These are phyloP conservation scores for Pristionchus exspectatus DNA, from an alignment of 2,888 invertebrate genomes.

Conservation along the genomic window DNA sequence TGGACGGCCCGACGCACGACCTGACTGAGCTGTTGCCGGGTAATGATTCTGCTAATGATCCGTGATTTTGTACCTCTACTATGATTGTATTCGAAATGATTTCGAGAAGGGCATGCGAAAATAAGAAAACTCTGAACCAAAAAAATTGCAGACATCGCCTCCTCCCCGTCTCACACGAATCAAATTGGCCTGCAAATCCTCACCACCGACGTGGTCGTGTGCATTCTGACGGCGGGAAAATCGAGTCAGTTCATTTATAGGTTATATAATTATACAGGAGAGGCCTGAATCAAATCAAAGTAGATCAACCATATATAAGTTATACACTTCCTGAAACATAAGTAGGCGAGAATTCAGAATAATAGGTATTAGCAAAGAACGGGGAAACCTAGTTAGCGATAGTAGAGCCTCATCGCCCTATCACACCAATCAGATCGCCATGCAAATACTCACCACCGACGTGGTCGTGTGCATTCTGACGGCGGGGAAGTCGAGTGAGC, in stretches of 20 bases:
- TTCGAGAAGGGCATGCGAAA: too few relatives aligned
- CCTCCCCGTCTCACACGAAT: slow-evolving; percentile 1
- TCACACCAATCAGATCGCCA: not conserved
- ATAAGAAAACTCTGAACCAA: not conserved
- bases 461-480: too few relatives aligned
- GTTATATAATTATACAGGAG: too few relatives aligned
- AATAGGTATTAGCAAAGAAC: too few relatives aligned
- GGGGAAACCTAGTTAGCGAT: too few relatives aligned
- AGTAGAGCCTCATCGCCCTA: too few relatives aligned
- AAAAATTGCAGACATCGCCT: slow-evolving; percentile 32
- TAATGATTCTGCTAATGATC: not conserved
- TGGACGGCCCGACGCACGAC: not conserved
- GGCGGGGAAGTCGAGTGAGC: slow-evolving; percentile 40
- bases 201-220: slow-evolving; percentile 24
- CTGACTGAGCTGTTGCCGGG: slow-evolving; percentile 21
- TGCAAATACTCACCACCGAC: slow-evolving; percentile 28
- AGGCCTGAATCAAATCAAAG: too few relatives aligned
- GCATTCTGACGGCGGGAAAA: slow-evolving; percentile 44
- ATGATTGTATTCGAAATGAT: too few relatives aligned
- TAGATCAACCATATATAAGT: too few relatives aligned
- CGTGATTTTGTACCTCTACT: too few relatives aligned
- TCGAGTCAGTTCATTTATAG: not conserved
- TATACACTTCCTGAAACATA: too few relatives aligned
- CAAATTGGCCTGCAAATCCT: slow-evolving; percentile 35
- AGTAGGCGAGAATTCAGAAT: too few relatives aligned